phyloP scores from a whole-genome alignment of 2,797 vertebrate genomes.

The Lophius americanus region DNA sequence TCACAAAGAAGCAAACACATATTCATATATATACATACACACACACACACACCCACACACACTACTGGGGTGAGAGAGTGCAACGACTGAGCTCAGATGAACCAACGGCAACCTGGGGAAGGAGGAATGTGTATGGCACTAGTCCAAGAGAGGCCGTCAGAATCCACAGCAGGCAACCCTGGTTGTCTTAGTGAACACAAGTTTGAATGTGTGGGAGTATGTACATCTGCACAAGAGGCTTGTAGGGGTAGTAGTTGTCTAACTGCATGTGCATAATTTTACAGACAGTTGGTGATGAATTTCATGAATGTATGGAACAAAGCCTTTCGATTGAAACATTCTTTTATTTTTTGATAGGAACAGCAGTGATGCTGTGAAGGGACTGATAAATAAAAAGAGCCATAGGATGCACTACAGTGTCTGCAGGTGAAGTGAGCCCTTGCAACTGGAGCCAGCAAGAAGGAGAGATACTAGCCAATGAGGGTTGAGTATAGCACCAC shows the following conservation, averaged over 20 bases:
- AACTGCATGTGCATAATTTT: conserved; percentile 54
- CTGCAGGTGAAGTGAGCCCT: conserved; percentile 22
- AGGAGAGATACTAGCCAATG: conserved; percentile 38
- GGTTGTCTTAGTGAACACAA: conserved; percentile 83
- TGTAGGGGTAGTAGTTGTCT: conserved; percentile 47
- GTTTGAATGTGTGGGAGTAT: conserved; percentile 70
- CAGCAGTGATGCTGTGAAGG: neutral
- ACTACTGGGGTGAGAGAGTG: conserved; percentile 83
- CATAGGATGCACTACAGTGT: conserved; percentile 22
- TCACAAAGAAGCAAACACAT: conserved; percentile 49
- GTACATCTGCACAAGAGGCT: conserved; percentile 57
- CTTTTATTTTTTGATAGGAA: neutral
- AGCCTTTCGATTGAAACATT: neutral
- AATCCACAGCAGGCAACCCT: conserved; percentile 80
- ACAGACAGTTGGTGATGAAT: conserved; percentile 49
- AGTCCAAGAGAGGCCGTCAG: conserved; percentile 79
- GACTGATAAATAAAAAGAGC: conserved; percentile 11
- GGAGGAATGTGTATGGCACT: conserved; percentile 83
- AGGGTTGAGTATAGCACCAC: conserved; percentile 55
- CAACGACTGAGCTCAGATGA: conserved; percentile 85
- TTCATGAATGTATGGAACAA: conserved; percentile 27
- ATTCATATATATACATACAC: conserved; percentile 50
- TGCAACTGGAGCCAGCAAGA: conserved; percentile 27
- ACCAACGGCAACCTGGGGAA: conserved; percentile 84
- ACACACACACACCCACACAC: conserved; percentile 52